Evolutionary conservation across 2,888 invertebrate genomes (phyloP).

Genomic region (Protodeltote pygarga): DNA sequence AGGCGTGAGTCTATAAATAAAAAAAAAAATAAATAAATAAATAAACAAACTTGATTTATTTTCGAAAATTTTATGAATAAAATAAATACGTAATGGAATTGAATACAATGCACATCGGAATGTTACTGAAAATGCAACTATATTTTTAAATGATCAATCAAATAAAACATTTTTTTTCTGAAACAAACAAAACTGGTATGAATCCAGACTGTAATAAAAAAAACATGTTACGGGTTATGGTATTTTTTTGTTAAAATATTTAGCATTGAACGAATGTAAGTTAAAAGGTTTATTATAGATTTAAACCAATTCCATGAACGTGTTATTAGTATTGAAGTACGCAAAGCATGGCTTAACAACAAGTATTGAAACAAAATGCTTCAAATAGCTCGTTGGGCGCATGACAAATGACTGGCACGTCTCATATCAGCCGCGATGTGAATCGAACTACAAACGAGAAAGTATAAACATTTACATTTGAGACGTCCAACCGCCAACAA

Average conservation of each 20-base stretch:
- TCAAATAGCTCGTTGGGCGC: slow-evolving; percentile 46
- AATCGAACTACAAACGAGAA: slow-evolving; percentile 74
- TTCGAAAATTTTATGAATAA: slow-evolving; percentile 1
- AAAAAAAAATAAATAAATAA: no score
- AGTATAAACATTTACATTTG: slow-evolving; percentile 87
- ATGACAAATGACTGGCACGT: slow-evolving; percentile 83
- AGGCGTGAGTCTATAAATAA: no score
- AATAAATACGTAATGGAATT: slow-evolving; percentile 4
- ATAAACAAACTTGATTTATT: slow-evolving; percentile 14
- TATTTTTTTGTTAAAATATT: slow-evolving; percentile 31
- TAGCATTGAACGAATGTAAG: slow-evolving; percentile 7
- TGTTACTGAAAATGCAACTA: slow-evolving; percentile 8
- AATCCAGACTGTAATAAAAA: slow-evolving; percentile 26
- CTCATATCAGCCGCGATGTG: slow-evolving; percentile 69
- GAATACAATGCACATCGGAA: not conserved
- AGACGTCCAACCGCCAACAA: slow-evolving; percentile 62
- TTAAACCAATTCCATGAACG: slow-evolving; percentile 4
- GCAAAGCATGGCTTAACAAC: slow-evolving; percentile 16
- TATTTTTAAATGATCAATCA: slow-evolving; percentile 14
- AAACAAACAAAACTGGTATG: slow-evolving; percentile 13
- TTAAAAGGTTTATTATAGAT: slow-evolving; percentile 1
- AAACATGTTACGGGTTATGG: slow-evolving; percentile 18
- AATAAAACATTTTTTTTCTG: slow-evolving; percentile 19
- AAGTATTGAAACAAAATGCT: slow-evolving; percentile 40
- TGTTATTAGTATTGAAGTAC: slow-evolving; percentile 4